These are phyloP conservation scores for Burhinus oedicnemus DNA, from an alignment of 2,113 vertebrate genomes.

Conservation along the genomic window DNA sequence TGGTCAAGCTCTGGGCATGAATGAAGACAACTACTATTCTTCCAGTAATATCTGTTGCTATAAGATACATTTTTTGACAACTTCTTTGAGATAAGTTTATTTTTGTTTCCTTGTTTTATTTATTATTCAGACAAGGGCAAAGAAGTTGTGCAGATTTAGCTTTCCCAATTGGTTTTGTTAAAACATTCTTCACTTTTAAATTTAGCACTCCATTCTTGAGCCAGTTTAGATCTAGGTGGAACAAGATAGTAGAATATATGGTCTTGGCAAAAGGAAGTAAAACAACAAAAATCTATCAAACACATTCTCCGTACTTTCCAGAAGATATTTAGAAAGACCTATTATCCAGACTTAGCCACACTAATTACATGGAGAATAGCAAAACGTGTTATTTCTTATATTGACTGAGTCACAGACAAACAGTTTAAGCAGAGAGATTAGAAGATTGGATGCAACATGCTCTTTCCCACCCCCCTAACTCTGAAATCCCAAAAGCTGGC, in stretches of 20 bases:
- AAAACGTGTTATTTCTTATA: neutral
- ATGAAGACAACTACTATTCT: neutral
- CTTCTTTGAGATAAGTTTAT: neutral
- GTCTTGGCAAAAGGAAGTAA: neutral
- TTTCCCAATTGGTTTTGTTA: neutral
- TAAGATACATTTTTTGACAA: neutral
- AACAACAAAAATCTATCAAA: neutral
- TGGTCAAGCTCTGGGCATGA: neutral
- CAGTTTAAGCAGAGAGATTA: neutral
- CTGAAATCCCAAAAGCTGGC: neutral
- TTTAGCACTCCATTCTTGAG: neutral
- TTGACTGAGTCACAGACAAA: neutral
- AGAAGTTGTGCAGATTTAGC: neutral
- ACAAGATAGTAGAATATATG: neutral
- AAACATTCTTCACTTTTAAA: neutral
- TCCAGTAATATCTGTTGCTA: neutral
- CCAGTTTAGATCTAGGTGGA: neutral
- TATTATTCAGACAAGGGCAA: neutral
- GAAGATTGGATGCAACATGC: neutral
- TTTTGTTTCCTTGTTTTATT: neutral
- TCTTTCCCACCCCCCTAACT: neutral
- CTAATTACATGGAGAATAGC: neutral
- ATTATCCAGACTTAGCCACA: neutral
- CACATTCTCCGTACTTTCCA: neutral
- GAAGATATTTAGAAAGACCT: neutral